Conservation (phyloP, 2,797 vertebrate species). For the Leptatherina wallacei region DNA sequence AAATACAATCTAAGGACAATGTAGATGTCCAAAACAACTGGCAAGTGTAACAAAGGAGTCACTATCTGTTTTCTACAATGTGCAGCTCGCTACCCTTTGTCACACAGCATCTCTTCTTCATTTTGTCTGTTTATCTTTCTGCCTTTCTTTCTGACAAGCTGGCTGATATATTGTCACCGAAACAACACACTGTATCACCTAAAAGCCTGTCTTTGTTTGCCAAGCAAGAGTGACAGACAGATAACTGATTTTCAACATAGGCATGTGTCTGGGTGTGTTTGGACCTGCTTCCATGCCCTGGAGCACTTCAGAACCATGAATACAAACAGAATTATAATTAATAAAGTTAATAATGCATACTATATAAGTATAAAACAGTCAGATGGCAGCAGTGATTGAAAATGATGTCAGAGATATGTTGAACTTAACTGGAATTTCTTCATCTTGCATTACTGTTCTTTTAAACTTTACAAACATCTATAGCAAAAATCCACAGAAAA, state of each 20-base stretch:
- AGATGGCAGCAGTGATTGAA: not conserved
- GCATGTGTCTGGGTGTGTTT: not conserved
- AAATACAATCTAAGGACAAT: constrained; percentile 21
- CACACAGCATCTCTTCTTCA: not conserved
- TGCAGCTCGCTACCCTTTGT: constrained; percentile 13
- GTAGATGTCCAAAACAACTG: constrained; percentile 34
- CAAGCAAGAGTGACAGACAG: constrained; percentile 3
- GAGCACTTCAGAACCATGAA: not conserved
- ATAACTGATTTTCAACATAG: not conserved
- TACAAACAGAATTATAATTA: not conserved
- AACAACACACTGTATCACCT: not conserved
- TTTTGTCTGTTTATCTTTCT: not conserved
- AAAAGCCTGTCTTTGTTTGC: not conserved
- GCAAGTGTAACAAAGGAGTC: not conserved
- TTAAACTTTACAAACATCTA: too few relatives aligned
- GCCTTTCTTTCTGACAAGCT: not conserved
- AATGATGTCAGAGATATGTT: not conserved
- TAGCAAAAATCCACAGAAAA: not conserved
- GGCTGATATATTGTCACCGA: not conserved
- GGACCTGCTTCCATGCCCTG: constrained; percentile 1
- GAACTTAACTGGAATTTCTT: not conserved
- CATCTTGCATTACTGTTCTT: not conserved
- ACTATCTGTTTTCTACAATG: constrained; percentile 8
- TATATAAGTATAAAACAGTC: not conserved
- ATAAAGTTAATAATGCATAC: not conserved